A percentile compares a stretch with the other conserved stretches of the same genome.
phyloP scores from a whole-genome alignment of 2,888 invertebrate genomes.

The Leucoptera coffeella region DNA sequence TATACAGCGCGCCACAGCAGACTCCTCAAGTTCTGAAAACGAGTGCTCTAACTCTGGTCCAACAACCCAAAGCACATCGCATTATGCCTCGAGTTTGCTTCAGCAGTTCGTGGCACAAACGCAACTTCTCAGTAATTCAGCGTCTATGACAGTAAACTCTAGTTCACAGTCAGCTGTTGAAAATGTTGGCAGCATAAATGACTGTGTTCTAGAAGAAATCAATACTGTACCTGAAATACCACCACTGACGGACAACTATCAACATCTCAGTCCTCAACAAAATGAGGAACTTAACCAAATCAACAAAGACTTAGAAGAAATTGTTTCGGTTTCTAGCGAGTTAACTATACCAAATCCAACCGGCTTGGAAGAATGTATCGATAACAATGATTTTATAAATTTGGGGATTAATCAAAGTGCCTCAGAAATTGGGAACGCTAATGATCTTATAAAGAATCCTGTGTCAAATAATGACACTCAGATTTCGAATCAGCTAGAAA shows the following conservation, averaged over 20 bases:
- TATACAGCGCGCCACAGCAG: slow-evolving; percentile 64
- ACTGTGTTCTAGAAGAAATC: slow-evolving; percentile 34
- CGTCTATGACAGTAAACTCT: slow-evolving; percentile 17
- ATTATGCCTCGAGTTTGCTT: slow-evolving; percentile 67
- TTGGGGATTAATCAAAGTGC: slow-evolving; percentile 31
- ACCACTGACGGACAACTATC: slow-evolving; percentile 25
- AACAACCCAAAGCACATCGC: slow-evolving; percentile 50
- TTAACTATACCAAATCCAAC: slow-evolving; percentile 33
- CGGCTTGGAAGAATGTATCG: slow-evolving; percentile 39
- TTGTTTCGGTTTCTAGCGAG: slow-evolving; percentile 30
- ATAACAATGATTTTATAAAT: slow-evolving; percentile 41
- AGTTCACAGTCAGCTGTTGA: slow-evolving; percentile 20
- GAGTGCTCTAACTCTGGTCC: slow-evolving; percentile 52
- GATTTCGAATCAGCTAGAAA: slow-evolving; percentile 18
- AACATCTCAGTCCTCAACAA: slow-evolving; percentile 41
- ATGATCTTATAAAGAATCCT: slow-evolving; percentile 36
- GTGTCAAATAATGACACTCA: slow-evolving; percentile 22
- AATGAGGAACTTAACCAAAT: slow-evolving; percentile 43
- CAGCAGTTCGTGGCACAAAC: slow-evolving; percentile 80
- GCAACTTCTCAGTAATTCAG: slow-evolving; percentile 55
- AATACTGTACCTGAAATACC: slow-evolving; percentile 29
- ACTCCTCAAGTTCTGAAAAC: slow-evolving; percentile 67
- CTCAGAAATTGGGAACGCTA: slow-evolving; percentile 19
- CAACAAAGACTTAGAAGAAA: slow-evolving; percentile 44
- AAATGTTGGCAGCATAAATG: slow-evolving; percentile 26